Base-by-base conservation (phyloP, 1,140 invertebrate genomes). In the Bombus pyrosoma region DNA sequence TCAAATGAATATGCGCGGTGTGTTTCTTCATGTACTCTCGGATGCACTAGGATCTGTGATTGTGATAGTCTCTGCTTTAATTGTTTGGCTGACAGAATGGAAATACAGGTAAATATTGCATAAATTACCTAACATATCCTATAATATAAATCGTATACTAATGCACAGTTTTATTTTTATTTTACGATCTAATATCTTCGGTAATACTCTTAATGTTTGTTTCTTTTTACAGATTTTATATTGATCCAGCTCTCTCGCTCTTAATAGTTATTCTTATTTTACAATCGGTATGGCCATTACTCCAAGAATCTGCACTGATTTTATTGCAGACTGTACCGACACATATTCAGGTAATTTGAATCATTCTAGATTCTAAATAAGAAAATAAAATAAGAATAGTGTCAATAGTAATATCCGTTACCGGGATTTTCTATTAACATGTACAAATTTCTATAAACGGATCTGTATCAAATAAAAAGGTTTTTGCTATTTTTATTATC, bases 1-100 rank as follows among this genome's bases (percentile, higher is more conserved):
- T 41, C 97, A 99, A 92, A 97, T 99, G 97, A 99, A 99, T 93
- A 99, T 99, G 98, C 96, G 98, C 74, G 99, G 98, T 32, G 99
- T 99, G 2, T 99, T 99, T 94, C 96, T 99, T 69, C 99, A 99
- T 95, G 98, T 99, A 10, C 93, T 99, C 10, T 99, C 99, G 41
- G 99, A 99, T 96, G 99, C 99, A 39, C 95, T 99, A 62, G 98
- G 98, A 73, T 99, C 99, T 5, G 97, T 99, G 0, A 99, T 99
- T 93, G 99, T 99, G 9, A 98, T 99, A 39, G 97, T 98, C 79
- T 99, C 99, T 75, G 98, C 98, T 8, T 94, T 99, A 68, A 96
- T 98, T 59, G 98, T 99, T 37, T 98, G 97, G 97, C 95, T 97
- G 62, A 98, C 98, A 0, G 96, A 98, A 8, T 98, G 98, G 97